phyloP scores from a whole-genome alignment of 2,888 invertebrate genomes.

The Meliscaeva auricollis region DNA sequence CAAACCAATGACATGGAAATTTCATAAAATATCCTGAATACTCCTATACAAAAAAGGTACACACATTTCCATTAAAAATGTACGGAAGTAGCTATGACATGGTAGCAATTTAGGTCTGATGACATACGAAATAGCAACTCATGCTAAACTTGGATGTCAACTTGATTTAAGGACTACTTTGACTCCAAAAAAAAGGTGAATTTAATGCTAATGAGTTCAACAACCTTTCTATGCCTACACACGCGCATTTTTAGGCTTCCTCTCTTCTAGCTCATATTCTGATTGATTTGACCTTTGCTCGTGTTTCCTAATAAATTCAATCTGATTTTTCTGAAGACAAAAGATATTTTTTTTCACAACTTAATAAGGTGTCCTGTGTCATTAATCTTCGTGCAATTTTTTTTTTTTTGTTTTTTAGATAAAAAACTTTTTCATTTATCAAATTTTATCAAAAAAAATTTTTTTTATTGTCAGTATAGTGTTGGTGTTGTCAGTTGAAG shows the following conservation, averaged over 20 bases:
- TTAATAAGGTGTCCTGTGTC: slow-evolving; percentile 10
- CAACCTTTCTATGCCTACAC: slow-evolving; percentile 3
- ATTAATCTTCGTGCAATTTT: background rate
- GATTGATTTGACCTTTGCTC: slow-evolving; percentile 15
- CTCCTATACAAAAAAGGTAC: background rate
- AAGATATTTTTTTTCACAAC: background rate
- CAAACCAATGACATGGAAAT: slow-evolving; percentile 5
- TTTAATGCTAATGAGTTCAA: slow-evolving; percentile 30
- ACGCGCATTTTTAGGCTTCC: background rate
- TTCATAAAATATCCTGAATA: background rate
- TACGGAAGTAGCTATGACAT: slow-evolving; percentile 18
- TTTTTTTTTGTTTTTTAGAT: slow-evolving; percentile 5
- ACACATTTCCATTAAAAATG: background rate
- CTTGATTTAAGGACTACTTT: slow-evolving; percentile 12
- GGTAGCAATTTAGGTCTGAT: background rate
- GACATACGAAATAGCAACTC: slow-evolving; percentile 9
- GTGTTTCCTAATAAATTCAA: background rate
- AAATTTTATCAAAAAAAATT: slow-evolving; percentile 18
- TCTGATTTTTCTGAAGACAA: background rate
- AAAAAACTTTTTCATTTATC: slow-evolving; percentile 24
- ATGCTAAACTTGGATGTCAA: slow-evolving; percentile 12
- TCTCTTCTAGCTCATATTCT: background rate
- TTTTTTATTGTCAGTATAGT: no score
- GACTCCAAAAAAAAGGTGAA: background rate
- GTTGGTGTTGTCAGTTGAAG: no score